Conservation (phyloP, 2,113 vertebrate species). For the Cisticola juncidis region DNA sequence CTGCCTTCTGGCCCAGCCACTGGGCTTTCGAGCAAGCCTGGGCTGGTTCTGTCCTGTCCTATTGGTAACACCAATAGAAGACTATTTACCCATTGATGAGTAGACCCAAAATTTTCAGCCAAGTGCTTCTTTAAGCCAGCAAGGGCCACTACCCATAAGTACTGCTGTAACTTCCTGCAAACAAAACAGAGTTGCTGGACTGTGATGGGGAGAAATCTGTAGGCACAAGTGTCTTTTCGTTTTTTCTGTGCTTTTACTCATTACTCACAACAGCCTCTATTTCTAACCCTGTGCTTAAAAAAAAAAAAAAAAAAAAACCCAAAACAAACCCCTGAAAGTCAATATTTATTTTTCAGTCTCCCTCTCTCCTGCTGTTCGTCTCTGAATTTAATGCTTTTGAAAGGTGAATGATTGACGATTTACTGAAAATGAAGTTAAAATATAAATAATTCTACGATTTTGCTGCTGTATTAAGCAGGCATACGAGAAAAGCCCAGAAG, state of each 20-base stretch:
- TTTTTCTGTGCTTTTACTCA: background rate
- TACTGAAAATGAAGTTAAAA: constrained; percentile 52
- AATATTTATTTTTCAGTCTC: constrained; percentile 50
- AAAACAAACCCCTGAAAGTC: constrained; percentile 49
- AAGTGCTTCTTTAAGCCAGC: background rate
- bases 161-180: background rate
- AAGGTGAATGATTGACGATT: constrained; percentile 59
- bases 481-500: constrained; percentile 57
- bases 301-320: constrained; percentile 36
- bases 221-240: background rate
- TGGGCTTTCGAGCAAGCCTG: no score
- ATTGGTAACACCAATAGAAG: background rate
- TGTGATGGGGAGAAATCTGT: background rate
- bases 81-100: background rate
- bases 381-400: constrained; percentile 56
- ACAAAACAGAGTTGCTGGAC: background rate
- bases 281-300: constrained; percentile 23
- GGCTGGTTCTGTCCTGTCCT: no score
- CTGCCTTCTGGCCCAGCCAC: no score
- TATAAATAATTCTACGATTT: constrained; percentile 55
- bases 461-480: constrained; percentile 39
- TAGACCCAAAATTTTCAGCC: background rate
- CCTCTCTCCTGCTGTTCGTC: constrained; percentile 4
- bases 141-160: background rate
- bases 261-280: background rate